Evolutionary conservation across 2,888 invertebrate species (phyloP).

Genomic region (Hanleya hanleyi): DNA sequence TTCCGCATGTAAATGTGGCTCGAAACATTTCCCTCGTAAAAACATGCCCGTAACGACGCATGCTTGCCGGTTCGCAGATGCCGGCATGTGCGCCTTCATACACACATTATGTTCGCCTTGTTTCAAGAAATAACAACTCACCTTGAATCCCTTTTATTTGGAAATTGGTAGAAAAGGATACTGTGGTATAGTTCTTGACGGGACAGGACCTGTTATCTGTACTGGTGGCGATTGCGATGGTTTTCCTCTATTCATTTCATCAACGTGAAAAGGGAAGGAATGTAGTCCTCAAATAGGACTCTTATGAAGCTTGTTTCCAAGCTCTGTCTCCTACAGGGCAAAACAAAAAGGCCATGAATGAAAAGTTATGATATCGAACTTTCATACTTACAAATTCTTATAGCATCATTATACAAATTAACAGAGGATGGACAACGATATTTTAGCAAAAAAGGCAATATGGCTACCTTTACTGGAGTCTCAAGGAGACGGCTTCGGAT

Average conservation of each 20-base stretch:
- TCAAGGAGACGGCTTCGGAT: slow-evolving; percentile 68
- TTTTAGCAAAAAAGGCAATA: slow-evolving; percentile 49
- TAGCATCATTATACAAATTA: slow-evolving; percentile 5
- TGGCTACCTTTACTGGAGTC: slow-evolving; percentile 65
- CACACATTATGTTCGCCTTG: neutral
- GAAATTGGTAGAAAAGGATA: slow-evolving; percentile 43
- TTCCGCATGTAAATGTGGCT: too few relatives aligned
- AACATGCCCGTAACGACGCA: slow-evolving; percentile 1
- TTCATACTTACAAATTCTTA: slow-evolving; percentile 38
- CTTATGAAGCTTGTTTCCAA: slow-evolving; percentile 66
- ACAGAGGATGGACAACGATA: slow-evolving; percentile 58
- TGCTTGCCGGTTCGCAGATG: slow-evolving; percentile 3
- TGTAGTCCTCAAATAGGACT: slow-evolving; percentile 62
- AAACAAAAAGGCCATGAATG: slow-evolving; percentile 41
- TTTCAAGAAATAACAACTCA: neutral
- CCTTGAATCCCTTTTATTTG: neutral
- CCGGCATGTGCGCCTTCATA: slow-evolving; percentile 1
- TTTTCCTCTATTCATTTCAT: slow-evolving; percentile 66
- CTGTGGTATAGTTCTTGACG: slow-evolving; percentile 46
- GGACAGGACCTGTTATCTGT: slow-evolving; percentile 54
- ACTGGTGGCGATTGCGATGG: slow-evolving; percentile 61
- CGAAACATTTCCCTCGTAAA: too few relatives aligned
- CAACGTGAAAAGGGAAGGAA: slow-evolving; percentile 55
- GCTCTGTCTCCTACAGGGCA: slow-evolving; percentile 65
- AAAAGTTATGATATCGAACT: slow-evolving; percentile 27